Evolutionary conservation across 2,797 vertebrate species (phyloP), one percentile per base, ranked within the genome.

Genomic region (Brachymystax lenok): DNA sequence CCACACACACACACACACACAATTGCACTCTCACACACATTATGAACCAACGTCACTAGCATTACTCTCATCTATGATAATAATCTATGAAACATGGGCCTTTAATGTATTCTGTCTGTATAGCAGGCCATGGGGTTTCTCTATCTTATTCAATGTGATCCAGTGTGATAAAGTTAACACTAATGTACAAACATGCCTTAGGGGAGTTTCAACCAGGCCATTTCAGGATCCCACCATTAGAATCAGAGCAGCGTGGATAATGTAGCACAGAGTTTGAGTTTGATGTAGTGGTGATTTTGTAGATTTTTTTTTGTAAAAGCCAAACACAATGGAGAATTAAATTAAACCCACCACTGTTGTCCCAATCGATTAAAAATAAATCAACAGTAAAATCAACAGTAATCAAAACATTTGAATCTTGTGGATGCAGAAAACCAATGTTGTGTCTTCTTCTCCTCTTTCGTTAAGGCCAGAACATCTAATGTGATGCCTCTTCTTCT

Each of bases 171-270:
- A 79, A 66, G 71, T 77, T 88, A 86, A 90, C 84, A 83, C 85
- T 93, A 92, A 93, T 92, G 89, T 86, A 92, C 87, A 85, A 84
- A 89, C 84, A 84, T 76, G 89, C 90, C 85, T 67, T 76, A 16
- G 90, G 91, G 86, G 2, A 64, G 14, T 75, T 71, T 78, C 79
- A 79, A 73, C 77, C 76, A 85, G 83, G 84, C 86, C 88, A 85
- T 86, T 88, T 88, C 74, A 88, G 88, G 78, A 82, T 80, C 81
- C 63, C 69, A 85, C 82, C 74, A 27, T 82, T 80, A 78, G 75
- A 80, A 80, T 76, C 73, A 82, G 75, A 64, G 59, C 83, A 82
- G 84, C 79, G 81, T 79, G 68, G 79, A 77, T 73, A 79, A 80
- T 80, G 87, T 86, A 87, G 77, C 79, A 10, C 40, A 46, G 10